Base-by-base conservation (phyloP, 2,888 invertebrate genomes). In the Geophilus truncorum region DNA sequence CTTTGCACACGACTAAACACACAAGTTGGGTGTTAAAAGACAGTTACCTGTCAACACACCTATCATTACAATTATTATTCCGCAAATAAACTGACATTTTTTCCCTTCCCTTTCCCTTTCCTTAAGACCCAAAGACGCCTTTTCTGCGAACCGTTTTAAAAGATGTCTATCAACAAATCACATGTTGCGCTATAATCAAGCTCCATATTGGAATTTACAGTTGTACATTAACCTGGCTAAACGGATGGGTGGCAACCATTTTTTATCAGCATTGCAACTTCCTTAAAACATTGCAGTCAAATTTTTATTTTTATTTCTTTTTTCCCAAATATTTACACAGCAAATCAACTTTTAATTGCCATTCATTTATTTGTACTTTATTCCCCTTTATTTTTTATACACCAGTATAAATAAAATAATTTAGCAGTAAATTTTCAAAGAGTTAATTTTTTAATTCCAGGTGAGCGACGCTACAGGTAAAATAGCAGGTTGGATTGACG, bases 401-500 rank as follows among this genome's bases (percentile, higher is more conserved):
- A 18, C 18, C 4, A 28, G 25, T n/a, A 75, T 25, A 75, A 75
- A 75, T 15, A 18, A 75, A 75, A 28, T 75, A 75, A 30, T 75
- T 23, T 32, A 75, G 25, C 28, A 75, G 25, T 75, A 12, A 23
- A 75, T 75, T 75, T 32, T 23, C 15, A 32, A 25, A 75, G 23
- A 30, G 25, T 28, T 30, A 0, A 75, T 75, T 75, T 75, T 18
- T 28, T 32, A 75, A 30, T 77, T 81, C 18, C 51, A 82, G 82
- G 80, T 82, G 40, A 70, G 80, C 23, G 81, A 82, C 75, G 80
- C 30, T 21, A 76, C 76, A 40, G 82, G 82, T 28, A 78, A 57
- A 34, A 79, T 79, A 21, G 80, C 81, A 62, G 80, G 79, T 79
- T 82, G 82, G 82, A 70, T 82, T 77, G 82, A 82, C 51, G 81